A percentile compares a stretch with the other conserved stretches of the same genome.
Evolutionary conservation across 2,888 invertebrate genomes (phyloP).

Genomic region (Lithophane semibrunnea): DNA sequence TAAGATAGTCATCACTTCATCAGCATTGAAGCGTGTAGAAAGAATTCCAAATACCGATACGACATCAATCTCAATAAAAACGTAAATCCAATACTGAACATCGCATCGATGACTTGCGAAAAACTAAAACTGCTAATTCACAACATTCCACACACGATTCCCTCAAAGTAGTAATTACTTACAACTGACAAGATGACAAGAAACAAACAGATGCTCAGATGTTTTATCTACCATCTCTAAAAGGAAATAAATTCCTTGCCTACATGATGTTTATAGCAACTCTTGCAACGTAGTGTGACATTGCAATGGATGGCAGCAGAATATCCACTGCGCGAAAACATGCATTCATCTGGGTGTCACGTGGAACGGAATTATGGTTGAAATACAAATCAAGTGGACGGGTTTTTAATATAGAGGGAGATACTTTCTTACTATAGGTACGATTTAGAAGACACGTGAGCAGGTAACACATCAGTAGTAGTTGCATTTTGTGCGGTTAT

Average conservation of each 20-base stretch:
- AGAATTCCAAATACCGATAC: slow-evolving; percentile 9
- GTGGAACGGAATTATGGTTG: slow-evolving; percentile 14
- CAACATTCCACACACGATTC: slow-evolving; percentile 21
- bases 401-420: slow-evolving; percentile 10
- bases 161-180: slow-evolving; percentile 26
- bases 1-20: neutral
- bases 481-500: too few relatives aligned
- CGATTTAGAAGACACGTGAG: neutral
- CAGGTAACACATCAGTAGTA: neutral
- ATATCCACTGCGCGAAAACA: slow-evolving; percentile 27
- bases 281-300: slow-evolving; percentile 30
- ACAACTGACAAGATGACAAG: slow-evolving; percentile 39
- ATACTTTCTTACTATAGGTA: neutral
- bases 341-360: slow-evolving; percentile 14
- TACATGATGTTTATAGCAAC: slow-evolving; percentile 31
- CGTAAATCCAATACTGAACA: slow-evolving; percentile 16
- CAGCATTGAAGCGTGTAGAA: neutral
- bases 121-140: slow-evolving; percentile 25
- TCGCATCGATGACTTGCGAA: slow-evolving; percentile 5
- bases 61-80: slow-evolving; percentile 17
- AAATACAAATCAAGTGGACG: slow-evolving; percentile 16
- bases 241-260: slow-evolving; percentile 59
- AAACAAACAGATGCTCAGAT: slow-evolving; percentile 21
- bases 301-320: slow-evolving; percentile 24
- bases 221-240: slow-evolving; percentile 54